phyloP scores from a whole-genome alignment of 2,113 vertebrate species.

The Sinocyclocheilus maitianheensis region DNA sequence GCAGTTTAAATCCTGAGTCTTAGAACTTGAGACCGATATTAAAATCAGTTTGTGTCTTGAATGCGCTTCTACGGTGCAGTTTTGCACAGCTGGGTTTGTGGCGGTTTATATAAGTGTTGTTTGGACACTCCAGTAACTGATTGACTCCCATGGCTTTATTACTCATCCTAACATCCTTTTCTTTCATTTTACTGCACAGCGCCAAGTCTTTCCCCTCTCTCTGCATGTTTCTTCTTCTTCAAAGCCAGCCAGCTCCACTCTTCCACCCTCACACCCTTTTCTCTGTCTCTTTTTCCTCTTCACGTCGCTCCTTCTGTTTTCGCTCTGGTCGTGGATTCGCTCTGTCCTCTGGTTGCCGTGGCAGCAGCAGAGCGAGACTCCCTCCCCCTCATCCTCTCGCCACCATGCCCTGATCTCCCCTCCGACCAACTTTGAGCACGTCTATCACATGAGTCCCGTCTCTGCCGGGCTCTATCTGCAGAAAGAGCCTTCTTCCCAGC shows the following conservation, averaged over 20 bases:
- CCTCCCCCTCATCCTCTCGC: conserved; percentile 79
- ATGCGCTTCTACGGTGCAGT: not conserved
- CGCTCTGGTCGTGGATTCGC: conserved; percentile 45
- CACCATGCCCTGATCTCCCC: conserved; percentile 82
- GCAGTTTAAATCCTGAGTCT: not conserved
- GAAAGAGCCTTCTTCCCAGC: conserved; percentile 75
- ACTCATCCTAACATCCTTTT: conserved; percentile 20
- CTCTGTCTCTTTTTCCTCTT: conserved; percentile 68
- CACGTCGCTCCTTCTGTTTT: conserved; percentile 68
- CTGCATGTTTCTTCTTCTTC: conserved; percentile 31
- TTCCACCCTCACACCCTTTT: conserved; percentile 64
- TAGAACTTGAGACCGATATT: not conserved
- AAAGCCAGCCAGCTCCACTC: conserved; percentile 50
- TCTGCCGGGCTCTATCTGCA: conserved; percentile 84
- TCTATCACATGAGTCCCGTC: conserved; percentile 80
- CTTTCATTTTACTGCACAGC: conserved; percentile 28
- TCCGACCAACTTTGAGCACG: conserved; percentile 86
- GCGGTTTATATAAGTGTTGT: not conserved
- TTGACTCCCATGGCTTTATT: not conserved
- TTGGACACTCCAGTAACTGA: not conserved
- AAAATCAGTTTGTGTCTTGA: not conserved
- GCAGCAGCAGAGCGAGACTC: conserved; percentile 78
- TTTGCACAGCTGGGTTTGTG: not conserved
- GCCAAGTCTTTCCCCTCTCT: conserved; percentile 31
- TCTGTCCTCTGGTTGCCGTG: conserved; percentile 68